Base-by-base conservation (phyloP, 2,888 invertebrate genomes). In the Antheraea assamensis region DNA sequence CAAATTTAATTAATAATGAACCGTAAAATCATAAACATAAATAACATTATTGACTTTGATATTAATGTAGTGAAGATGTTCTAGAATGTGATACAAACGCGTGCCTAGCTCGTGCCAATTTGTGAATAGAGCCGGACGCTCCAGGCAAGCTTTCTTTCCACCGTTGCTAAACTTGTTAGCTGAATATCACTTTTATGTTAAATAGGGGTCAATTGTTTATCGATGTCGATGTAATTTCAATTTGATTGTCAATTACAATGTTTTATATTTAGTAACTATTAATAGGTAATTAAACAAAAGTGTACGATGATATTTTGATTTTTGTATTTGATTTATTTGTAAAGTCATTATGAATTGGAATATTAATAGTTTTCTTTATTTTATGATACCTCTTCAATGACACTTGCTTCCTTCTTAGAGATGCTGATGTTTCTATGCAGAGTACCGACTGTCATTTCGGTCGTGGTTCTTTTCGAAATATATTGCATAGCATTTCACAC, bases 91-190 rank as follows among this genome's bases (percentile, higher is more conserved):
- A 76, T 76, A 70, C 75, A 78, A 85, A 88, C 92, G 93, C 92
- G 93, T 93, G 93, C 88, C 90, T 87, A 89, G 92, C 93, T 93
- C 93, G 93, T 93, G 93, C 92, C 93, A 93, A 94, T 93, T 93
- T 93, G 94, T 92, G 92, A 91, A 92, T 91, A 92, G 90, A 91
- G 89, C 89, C 91, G 92, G 91, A 90, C 91, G 92, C 92, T 90
- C 83, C 86, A 85, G 88, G 90, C 91, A 88, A 42, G 92, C 93
- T 93, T 93, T 93, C 92, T 93, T 94, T 93, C 92, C 92, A 90
- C 83, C 88, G 89, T 90, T 89, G 92, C 91, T 92, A 88, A 90
- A 92, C 92, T 92, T 90, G 92, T 92, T 92, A 90, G 89, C 90
- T 88, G 89, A 89, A 92, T 92, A 92, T 90, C 90, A 89, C 89